These are phyloP conservation scores for Diceros bicornis DNA, from an alignment of 2,797 vertebrate species.

Conservation along the genomic window DNA sequence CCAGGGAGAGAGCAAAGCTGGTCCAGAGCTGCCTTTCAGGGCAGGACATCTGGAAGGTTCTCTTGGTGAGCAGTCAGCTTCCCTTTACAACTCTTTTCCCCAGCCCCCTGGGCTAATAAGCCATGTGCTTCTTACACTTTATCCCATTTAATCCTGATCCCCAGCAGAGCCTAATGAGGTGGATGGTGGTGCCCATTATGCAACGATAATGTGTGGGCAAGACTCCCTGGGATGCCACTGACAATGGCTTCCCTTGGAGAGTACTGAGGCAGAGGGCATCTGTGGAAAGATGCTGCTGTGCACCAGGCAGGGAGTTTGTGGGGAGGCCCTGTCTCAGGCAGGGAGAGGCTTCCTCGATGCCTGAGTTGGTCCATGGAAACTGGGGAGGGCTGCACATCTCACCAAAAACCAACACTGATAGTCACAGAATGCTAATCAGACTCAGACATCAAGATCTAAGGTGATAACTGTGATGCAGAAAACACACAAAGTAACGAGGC, in stretches of 20 bases:
- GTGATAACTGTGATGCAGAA: constrained; percentile 62
- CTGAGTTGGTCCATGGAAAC: not conserved
- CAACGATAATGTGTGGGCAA: constrained; percentile 78
- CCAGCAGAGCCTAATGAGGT: constrained; percentile 84
- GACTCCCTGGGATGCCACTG: constrained; percentile 64
- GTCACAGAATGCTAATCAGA: constrained; percentile 48
- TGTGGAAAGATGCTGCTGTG: not conserved
- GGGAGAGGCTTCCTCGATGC: not conserved
- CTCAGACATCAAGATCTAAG: constrained; percentile 42
- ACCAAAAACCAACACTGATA: not conserved
- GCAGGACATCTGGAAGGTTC: not conserved
- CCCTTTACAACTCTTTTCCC: not conserved
- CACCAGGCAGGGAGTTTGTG: not conserved
- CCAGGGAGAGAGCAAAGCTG: constrained; percentile 2
- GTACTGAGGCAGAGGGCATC: not conserved
- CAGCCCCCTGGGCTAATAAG: constrained; percentile 67
- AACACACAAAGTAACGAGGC: constrained; percentile 80
- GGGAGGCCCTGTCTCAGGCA: not conserved
- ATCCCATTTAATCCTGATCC: constrained; percentile 79
- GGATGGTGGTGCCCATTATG: constrained; percentile 77
- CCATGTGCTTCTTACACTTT: constrained; percentile 69
- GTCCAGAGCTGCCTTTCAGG: not conserved
- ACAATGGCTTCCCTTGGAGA: constrained; percentile 42
- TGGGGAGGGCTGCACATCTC: not conserved
- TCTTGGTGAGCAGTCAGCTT: not conserved